Evolutionary conservation across 2,888 invertebrate genomes (phyloP), one percentile per base, ranked within the genome.

Genomic region (Brachyptera putata): DNA sequence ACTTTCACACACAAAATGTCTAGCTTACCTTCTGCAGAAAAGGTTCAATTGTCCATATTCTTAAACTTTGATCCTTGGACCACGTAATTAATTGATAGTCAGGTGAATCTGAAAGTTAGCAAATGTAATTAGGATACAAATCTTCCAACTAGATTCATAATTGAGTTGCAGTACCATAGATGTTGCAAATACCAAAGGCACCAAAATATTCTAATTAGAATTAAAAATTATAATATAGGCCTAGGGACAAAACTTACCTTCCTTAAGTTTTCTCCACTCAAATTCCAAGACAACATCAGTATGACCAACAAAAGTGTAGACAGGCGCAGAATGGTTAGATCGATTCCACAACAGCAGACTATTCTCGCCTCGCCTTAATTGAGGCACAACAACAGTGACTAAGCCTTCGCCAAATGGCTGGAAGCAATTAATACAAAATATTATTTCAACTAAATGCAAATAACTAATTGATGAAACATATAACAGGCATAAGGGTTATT

Each of bases 211-310:
- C n/a, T n/a, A n/a, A 24, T 14, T 57, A 39, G 1, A 63, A 24
- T 61, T 14, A 57, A 39, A 1, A 63, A 24, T 61, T n/a, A 13
- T 53, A 21, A 25, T 2, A 56, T 34, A 26, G 26, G 26, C 26
- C 26, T 26, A 39, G 14, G 16, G 13, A 5, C 14, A 14, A 39
- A 39, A 50, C 26, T 48, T 41, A 66, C 66, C 67, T 57, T 66
- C 69, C 66, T 76, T 77, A 69, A 85, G 84, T 64, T 89, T 87
- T 57, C 93, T 81, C 95, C 95, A 96, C 65, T 93, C 92, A 81
- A 96, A 96, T 70, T 96, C 95, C 61, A 95, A 80, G 4, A 97
- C 92, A 46, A 94, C 93, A 77, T 96, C 95, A 5, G 90, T 88
- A 70, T 96, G 95, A 0, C 95, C 95, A n/a, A 91, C 87, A 73